A percentile compares a stretch with the other conserved stretches of the same genome.
These are phyloP conservation scores for silkworm (Bombyx mori) DNA, from an alignment of 1,140 invertebrate genomes.

Conservation along the genomic window DNA sequence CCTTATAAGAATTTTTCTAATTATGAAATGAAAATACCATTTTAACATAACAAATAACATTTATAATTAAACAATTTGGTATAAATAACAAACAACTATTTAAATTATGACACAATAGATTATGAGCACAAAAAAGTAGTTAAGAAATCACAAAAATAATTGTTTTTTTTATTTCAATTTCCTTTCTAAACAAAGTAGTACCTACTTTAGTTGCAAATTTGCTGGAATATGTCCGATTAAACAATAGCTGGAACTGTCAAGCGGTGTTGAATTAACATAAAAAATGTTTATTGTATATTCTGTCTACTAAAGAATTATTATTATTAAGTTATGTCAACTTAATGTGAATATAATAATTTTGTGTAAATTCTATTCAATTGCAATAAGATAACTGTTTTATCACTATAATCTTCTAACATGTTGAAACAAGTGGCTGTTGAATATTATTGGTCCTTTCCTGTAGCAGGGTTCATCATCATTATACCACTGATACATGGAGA, in stretches of 20 bases:
- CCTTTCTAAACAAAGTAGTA: not conserved
- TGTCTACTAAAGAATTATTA: too few species aligned
- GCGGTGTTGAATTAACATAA: not conserved
- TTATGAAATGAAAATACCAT: constrained; percentile 9
- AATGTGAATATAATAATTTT: too few species aligned
- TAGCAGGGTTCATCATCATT: constrained; percentile 37
- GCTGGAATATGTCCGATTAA: not conserved
- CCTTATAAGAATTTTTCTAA: constrained; percentile 24
- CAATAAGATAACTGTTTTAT: not conserved
- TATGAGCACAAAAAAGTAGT: not conserved
- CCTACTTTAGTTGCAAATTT: too few species aligned
- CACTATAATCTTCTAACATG: constrained; percentile 49
- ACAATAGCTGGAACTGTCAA: not conserved
- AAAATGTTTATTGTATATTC: too few species aligned
- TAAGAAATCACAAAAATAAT: not conserved
- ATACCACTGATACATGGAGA: constrained; percentile 70
- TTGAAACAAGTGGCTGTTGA: constrained; percentile 51
- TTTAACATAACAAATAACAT: constrained; percentile 23
- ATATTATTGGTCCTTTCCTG: constrained; percentile 55
- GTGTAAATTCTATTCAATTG: too few species aligned
- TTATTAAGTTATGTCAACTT: too few species aligned
- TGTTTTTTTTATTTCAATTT: not conserved
- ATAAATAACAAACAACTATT: not conserved
- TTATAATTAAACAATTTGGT: constrained; percentile 14
- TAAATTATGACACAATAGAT: not conserved